Percentiles rank a stretch among this genome's conserved stretches.
Conservation (phyloP, 2,888 invertebrate genomes). For the Drosophila sordidapex region DNA sequence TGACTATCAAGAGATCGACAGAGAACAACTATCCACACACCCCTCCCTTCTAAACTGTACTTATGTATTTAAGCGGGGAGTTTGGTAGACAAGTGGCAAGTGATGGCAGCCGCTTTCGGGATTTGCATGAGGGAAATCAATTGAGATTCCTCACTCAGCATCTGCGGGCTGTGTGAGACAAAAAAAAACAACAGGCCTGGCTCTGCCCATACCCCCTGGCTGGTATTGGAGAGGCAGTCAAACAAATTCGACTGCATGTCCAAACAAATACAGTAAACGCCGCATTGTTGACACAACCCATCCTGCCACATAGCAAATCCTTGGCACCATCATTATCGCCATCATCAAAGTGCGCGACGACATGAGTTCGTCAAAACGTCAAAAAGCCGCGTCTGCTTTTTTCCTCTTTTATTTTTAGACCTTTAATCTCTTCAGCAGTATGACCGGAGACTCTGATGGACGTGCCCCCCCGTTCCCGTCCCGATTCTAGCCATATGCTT, state of each 20-base stretch:
- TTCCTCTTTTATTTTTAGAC: constrained; percentile 57
- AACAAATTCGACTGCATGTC: constrained; percentile 48
- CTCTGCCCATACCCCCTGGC: neutral
- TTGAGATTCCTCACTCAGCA: constrained; percentile 46
- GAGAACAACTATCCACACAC: neutral
- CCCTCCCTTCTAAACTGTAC: constrained; percentile 1
- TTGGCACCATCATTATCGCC: constrained; percentile 38
- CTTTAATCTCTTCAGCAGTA: constrained; percentile 56
- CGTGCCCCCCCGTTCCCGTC: constrained; percentile 18
- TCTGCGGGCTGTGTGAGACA: constrained; percentile 35
- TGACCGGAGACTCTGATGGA: constrained; percentile 46
- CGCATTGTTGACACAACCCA: constrained; percentile 35
- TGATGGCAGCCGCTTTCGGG: constrained; percentile 34
- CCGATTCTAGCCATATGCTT: constrained; percentile 60
- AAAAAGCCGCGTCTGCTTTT: constrained; percentile 48
- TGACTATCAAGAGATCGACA: constrained; percentile 20
- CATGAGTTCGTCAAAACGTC: constrained; percentile 71
- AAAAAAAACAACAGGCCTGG: constrained; percentile 10
- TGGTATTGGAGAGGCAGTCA: constrained; percentile 40
- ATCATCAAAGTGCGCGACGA: constrained; percentile 64
- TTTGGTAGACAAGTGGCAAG: constrained; percentile 58
- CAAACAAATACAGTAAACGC: constrained; percentile 48
- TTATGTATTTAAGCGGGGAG: constrained; percentile 16
- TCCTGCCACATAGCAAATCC: constrained; percentile 51
- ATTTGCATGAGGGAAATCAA: constrained; percentile 58